Evolutionary conservation across 2,888 invertebrate genomes (phyloP).

Genomic region (Apamea epomidion): DNA sequence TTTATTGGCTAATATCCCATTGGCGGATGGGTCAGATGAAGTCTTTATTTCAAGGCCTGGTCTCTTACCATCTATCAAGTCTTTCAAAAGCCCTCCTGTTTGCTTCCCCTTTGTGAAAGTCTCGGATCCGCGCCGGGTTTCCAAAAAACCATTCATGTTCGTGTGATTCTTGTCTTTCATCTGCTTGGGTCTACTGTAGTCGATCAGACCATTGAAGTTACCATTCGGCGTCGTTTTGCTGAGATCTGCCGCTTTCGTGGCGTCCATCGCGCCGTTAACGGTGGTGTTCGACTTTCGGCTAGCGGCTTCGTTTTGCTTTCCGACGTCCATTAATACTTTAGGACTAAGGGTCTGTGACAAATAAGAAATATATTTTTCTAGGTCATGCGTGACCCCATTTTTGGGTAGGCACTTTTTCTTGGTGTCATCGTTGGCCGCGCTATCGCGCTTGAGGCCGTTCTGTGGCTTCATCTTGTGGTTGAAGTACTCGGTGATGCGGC

Average conservation of each 20-base stretch:
- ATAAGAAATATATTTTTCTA: constrained; percentile 88
- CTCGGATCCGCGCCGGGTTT: constrained; percentile 79
- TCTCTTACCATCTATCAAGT: constrained; percentile 79
- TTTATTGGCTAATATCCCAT: constrained; percentile 74
- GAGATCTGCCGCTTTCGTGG: constrained; percentile 75
- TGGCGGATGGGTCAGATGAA: constrained; percentile 84
- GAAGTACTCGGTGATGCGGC: constrained; percentile 96
- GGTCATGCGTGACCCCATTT: constrained; percentile 86
- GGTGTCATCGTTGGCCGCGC: constrained; percentile 78
- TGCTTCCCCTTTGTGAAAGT: constrained; percentile 76
- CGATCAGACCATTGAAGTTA: constrained; percentile 77
- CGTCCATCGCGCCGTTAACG: constrained; percentile 70
- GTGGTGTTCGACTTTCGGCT: constrained; percentile 70
- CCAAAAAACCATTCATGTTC: constrained; percentile 84
- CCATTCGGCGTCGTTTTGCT: constrained; percentile 73
- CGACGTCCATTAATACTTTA: constrained; percentile 86
- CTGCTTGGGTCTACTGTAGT: constrained; percentile 78
- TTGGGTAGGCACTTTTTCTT: constrained; percentile 87
- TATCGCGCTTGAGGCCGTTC: constrained; percentile 88
- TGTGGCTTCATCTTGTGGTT: constrained; percentile 95
- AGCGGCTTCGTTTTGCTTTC: constrained; percentile 79
- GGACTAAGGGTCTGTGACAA: constrained; percentile 88
- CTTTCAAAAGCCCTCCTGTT: constrained; percentile 76
- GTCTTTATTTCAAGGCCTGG: constrained; percentile 73
- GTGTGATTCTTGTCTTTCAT: constrained; percentile 77